Percentiles rank a stretch among this genome's conserved stretches.
These are phyloP conservation scores for Ferdinandea cuprea DNA, from an alignment of 2,888 invertebrate genomes.

Conservation along the genomic window DNA sequence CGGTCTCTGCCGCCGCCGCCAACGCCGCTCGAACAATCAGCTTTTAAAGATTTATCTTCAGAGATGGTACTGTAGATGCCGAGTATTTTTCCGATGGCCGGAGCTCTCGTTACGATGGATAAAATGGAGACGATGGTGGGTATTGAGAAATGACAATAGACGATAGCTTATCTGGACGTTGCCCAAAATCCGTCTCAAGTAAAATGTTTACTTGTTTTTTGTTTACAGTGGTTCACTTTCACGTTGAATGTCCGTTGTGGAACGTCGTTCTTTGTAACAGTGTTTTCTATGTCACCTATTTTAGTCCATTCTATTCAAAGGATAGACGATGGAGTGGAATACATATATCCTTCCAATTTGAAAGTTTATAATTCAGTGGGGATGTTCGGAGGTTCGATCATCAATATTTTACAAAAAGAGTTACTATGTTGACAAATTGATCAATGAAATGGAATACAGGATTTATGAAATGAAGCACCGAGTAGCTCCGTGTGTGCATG, in stretches of 20 bases:
- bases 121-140: conserved; percentile 13
- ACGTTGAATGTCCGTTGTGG: not conserved
- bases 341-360: no score
- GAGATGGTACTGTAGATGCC: conserved; percentile 7
- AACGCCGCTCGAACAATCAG: conserved; percentile 50
- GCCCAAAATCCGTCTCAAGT: not conserved
- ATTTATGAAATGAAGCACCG: no score
- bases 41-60: conserved; percentile 65
- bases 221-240: not conserved
- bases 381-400: no score
- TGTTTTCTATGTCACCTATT: not conserved
- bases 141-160: conserved; percentile 60
- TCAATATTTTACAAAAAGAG: no score
- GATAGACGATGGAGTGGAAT: no score
- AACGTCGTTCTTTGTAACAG: not conserved
- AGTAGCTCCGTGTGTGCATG: no score
- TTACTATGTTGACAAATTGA: no score
- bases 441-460: no score
- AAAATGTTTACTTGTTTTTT: conserved; percentile 1
- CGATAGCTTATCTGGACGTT: conserved; percentile 61
- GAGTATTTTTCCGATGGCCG: not conserved
- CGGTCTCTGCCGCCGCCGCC: no score
- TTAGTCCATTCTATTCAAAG: not conserved
- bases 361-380: no score
- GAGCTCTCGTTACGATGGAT: conserved; percentile 20